Evolutionary conservation across 1,140 invertebrate genomes (phyloP).

Genomic region (Thrips palmi): DNA sequence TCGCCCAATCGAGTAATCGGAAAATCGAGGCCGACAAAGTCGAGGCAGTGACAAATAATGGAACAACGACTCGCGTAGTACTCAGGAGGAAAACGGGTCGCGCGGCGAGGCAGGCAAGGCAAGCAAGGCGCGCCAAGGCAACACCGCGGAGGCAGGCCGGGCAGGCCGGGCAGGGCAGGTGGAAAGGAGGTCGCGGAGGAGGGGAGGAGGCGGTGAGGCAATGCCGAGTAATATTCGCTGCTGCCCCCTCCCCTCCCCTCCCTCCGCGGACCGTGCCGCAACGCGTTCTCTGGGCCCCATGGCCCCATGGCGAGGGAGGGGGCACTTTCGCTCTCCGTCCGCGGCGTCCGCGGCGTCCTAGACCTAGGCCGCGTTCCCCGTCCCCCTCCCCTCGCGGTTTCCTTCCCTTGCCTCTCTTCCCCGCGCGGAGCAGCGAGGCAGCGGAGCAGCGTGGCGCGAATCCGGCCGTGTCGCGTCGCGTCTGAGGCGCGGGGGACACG

Average conservation of each 20-base stretch:
- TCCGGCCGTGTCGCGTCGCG: conserved; percentile 13
- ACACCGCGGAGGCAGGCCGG: background rate
- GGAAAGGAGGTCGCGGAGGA: background rate
- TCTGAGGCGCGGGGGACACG: conserved; percentile 15
- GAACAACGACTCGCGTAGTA: too few relatives aligned
- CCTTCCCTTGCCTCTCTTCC: conserved; percentile 5
- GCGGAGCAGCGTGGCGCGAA: conserved; percentile 29
- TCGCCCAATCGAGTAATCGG: too few relatives aligned
- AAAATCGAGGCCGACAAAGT: too few relatives aligned
- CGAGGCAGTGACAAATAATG: too few relatives aligned
- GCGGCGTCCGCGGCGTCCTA: too few relatives aligned
- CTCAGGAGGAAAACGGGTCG: too few relatives aligned
- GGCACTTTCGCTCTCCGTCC: too few relatives aligned
- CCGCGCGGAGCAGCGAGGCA: conserved; percentile 18
- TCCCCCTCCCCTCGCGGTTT: conserved; percentile 2
- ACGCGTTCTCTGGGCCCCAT: too few relatives aligned
- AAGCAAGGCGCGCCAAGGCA: background rate
- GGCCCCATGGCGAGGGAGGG: too few relatives aligned
- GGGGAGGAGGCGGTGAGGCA: background rate
- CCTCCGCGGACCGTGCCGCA: too few relatives aligned
- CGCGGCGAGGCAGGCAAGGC: too few relatives aligned
- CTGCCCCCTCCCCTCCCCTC: background rate
- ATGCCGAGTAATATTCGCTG: background rate
- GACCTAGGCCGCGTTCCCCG: conserved; percentile 8
- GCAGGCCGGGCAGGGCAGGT: background rate